Evolutionary conservation across 1,140 invertebrate genomes (phyloP).

Genomic region (Heliconius hewitsoni): DNA sequence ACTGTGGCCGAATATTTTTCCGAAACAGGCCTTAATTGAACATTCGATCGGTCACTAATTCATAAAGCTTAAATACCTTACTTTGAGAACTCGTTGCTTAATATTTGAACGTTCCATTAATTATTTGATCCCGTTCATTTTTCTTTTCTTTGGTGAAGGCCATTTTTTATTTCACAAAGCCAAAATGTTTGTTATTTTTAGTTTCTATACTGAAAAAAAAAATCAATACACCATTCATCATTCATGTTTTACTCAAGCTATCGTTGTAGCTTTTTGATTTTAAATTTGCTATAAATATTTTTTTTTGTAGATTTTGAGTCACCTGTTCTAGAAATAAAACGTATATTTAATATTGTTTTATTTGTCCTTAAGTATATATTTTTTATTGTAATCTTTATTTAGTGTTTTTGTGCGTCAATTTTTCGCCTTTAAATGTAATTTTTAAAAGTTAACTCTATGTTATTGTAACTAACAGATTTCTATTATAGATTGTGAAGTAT

Average conservation of each 20-base stretch:
- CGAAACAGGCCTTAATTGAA: too few relatives aligned
- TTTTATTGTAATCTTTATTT: neutral
- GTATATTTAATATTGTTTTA: neutral
- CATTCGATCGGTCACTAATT: too few relatives aligned
- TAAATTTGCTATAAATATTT: neutral
- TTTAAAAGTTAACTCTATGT: neutral
- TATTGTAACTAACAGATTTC: neutral
- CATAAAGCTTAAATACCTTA: too few relatives aligned
- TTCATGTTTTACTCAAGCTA: neutral
- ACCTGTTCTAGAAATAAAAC: neutral
- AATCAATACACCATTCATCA: neutral
- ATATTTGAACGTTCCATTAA: neutral
- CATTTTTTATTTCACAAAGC: neutral
- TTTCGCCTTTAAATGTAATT: neutral
- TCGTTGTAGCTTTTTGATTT: constrained; percentile 13
- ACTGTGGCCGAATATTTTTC: too few relatives aligned
- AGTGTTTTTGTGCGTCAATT: neutral
- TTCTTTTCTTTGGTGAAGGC: neutral
- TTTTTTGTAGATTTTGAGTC: constrained; percentile 12
- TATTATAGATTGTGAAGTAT: neutral
- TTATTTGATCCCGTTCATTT: neutral
- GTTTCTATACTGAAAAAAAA: neutral
- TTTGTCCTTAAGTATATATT: neutral
- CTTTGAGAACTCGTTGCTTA: too few relatives aligned
- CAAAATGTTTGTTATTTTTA: neutral